These are phyloP conservation scores for Dryobotodes eremita DNA, from an alignment of 2,888 invertebrate species.

Conservation along the genomic window DNA sequence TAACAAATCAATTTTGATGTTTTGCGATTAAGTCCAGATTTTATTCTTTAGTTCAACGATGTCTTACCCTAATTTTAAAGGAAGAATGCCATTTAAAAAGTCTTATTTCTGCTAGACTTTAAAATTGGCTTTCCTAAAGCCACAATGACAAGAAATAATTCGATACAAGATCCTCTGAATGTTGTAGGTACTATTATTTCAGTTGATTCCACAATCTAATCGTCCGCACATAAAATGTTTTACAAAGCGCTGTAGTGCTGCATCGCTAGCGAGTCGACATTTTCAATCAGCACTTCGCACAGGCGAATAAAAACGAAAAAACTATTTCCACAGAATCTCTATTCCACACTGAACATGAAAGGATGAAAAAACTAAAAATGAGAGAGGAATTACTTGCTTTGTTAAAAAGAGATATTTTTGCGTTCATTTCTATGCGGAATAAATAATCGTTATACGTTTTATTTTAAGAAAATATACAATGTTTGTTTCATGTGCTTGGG, in stretches of 20 bases:
- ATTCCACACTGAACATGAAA: slow-evolving; percentile 17
- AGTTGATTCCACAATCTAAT: slow-evolving; percentile 22
- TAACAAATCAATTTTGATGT: neutral
- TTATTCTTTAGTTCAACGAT: neutral
- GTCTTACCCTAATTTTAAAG: neutral
- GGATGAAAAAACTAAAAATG: slow-evolving; percentile 30
- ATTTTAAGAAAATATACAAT: neutral
- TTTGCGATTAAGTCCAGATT: neutral
- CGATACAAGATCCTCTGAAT: neutral
- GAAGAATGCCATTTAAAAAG: neutral
- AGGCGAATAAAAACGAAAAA: slow-evolving; percentile 47
- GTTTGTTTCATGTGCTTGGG: neutral
- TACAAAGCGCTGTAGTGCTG: slow-evolving; percentile 28
- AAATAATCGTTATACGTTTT: neutral
- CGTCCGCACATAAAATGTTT: slow-evolving; percentile 9
- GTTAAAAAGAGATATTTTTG: slow-evolving; percentile 17
- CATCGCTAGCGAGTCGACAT: slow-evolving; percentile 36
- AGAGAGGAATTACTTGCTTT: slow-evolving; percentile 9
- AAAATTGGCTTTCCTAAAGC: neutral
- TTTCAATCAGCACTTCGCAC: slow-evolving; percentile 54
- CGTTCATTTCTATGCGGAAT: neutral
- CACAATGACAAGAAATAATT: neutral
- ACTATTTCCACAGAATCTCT: slow-evolving; percentile 17
- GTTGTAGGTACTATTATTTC: neutral
- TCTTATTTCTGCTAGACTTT: neutral